Percentiles rank a stretch among this genome's conserved stretches.
Conservation (phyloP, 2,113 vertebrate genomes). For the Agelaius phoeniceus region DNA sequence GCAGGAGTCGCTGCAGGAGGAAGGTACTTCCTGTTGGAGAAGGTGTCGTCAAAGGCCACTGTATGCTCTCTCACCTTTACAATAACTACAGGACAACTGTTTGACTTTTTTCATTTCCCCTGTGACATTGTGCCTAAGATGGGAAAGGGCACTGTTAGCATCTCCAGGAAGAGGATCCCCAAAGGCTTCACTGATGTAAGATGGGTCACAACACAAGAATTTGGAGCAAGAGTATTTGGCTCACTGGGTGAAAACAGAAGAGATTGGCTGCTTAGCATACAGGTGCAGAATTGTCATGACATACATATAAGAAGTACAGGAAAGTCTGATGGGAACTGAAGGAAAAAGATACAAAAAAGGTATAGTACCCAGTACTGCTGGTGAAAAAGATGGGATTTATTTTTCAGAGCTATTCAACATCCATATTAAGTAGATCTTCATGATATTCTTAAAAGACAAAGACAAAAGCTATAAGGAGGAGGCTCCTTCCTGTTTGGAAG, state of each 20-base stretch:
- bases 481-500: not conserved
- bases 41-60: not conserved
- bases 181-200: not conserved
- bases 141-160: not conserved
- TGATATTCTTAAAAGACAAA: not conserved
- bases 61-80: not conserved
- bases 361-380: not conserved
- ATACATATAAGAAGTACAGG: not conserved
- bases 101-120: not conserved
- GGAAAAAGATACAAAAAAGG: not conserved
- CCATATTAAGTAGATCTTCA: not conserved
- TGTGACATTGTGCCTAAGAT: not conserved
- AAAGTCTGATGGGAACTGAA: not conserved
- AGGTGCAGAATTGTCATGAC: rapidly evolving
- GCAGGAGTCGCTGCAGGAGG: not conserved
- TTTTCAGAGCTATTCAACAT: not conserved
- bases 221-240: not conserved
- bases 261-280: not conserved
- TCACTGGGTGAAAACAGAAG: not conserved
- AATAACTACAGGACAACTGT: not conserved
- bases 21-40: not conserved
- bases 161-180: not conserved
- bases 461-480: not conserved
- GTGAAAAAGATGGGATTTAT: not conserved
- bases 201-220: not conserved